Evolutionary conservation across 2,888 invertebrate species (phyloP).

Genomic region (Aphodius sticticus): DNA sequence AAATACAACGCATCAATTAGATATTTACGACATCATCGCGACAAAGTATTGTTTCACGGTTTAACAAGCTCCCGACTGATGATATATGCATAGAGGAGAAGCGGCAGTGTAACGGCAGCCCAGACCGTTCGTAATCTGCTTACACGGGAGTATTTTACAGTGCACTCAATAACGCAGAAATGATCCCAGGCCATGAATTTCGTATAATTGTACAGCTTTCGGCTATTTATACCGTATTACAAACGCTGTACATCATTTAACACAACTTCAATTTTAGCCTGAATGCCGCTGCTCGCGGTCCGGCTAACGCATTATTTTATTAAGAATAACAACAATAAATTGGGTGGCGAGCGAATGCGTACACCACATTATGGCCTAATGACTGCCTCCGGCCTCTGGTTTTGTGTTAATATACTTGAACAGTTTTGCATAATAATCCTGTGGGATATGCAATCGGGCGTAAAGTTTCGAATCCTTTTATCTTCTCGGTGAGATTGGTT

Average conservation of each 20-base stretch:
- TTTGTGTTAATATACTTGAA: slow-evolving; percentile 22
- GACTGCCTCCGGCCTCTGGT: slow-evolving; percentile 12
- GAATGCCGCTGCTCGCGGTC: background rate
- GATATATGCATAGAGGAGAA: slow-evolving; percentile 21
- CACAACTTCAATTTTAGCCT: slow-evolving; percentile 29
- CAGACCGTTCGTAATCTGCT: slow-evolving; percentile 35
- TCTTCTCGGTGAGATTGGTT: background rate
- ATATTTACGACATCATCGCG: background rate
- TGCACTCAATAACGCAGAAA: slow-evolving; percentile 34
- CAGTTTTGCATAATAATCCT: slow-evolving; percentile 15
- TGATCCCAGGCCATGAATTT: slow-evolving; percentile 32
- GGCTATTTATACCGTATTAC: slow-evolving; percentile 32
- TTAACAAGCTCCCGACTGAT: slow-evolving; percentile 22
- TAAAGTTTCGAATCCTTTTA: background rate
- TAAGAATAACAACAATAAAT: slow-evolving; percentile 29
- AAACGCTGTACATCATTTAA: slow-evolving; percentile 28
- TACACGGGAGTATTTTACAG: slow-evolving; percentile 35
- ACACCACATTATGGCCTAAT: slow-evolving; percentile 14
- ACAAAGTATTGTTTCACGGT: slow-evolving; percentile 20
- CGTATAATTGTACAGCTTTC: slow-evolving; percentile 34
- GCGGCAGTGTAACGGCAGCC: slow-evolving; percentile 13
- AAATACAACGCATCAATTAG: background rate
- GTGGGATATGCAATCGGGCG: background rate
- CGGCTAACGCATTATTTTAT: slow-evolving; percentile 30
- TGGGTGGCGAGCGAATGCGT: slow-evolving; percentile 17